Percentiles rank a stretch among this genome's conserved stretches.
Evolutionary conservation across 2,113 vertebrate species (phyloP).

Genomic region (Siphamia tubifer): DNA sequence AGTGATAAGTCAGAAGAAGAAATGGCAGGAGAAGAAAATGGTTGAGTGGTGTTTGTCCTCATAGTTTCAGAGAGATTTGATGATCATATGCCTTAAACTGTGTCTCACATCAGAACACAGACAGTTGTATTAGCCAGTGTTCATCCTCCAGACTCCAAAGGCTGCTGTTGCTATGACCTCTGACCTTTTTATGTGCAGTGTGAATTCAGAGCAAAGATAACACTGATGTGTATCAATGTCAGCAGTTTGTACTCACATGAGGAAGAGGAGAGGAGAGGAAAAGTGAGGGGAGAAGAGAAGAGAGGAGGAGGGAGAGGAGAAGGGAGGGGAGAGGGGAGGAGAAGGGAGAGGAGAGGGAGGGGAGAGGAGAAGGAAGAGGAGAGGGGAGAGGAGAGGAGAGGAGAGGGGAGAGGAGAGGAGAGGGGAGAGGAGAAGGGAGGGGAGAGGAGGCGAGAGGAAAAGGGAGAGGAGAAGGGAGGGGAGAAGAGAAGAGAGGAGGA

Average conservation of each 20-base stretch:
- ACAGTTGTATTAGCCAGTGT: not conserved
- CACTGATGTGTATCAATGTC: not conserved
- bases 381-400: not conserved
- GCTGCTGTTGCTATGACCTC: not conserved
- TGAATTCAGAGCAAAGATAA: not conserved
- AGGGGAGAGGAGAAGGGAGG: no score
- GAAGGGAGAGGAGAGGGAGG: conserved; percentile 25
- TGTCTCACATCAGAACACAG: no score
- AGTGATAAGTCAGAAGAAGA: no score
- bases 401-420: not conserved
- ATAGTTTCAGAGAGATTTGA: no score
- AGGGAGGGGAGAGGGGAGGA: not conserved
- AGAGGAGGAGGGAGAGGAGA: conserved; percentile 10
- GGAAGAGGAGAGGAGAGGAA: not conserved
- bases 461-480: no score
- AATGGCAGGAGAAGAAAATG: no score
- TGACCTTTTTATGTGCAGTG: not conserved
- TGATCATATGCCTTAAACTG: no score
- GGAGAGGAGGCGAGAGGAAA: not conserved
- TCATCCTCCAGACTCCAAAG: not conserved
- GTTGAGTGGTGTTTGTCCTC: no score
- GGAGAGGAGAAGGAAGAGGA: not conserved
- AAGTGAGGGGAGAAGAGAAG: not conserved
- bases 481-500: not conserved
- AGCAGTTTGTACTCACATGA: not conserved